Evolutionary conservation across 2,888 invertebrate species (phyloP), one percentile per base, ranked within the genome.

Genomic region (Nomada hirtipes): DNA sequence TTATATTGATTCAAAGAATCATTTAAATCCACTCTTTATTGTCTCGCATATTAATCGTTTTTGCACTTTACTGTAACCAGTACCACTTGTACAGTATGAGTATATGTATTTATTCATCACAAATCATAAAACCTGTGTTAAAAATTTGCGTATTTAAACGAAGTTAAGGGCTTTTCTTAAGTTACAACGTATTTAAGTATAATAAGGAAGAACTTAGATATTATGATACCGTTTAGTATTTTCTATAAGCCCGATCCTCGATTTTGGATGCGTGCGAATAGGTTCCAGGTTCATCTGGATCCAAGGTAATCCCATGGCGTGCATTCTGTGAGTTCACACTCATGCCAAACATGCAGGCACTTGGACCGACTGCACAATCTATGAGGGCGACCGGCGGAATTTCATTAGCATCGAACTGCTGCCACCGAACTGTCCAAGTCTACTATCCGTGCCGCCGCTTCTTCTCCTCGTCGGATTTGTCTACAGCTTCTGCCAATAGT

Each of bases 331-430:
- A 75, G 75, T 82, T 70, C 82, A 77, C 72, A 79, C 77, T 75
- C 79, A 84, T 74, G 86, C 84, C 86, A 86, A 86, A 86, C 82
- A 73, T 79, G 83, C 79, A 84, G 85, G 84, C 82, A 80, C 84
- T 89, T 84, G 76, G 82, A 71, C 79, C 80, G 88, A 76, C 84
- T 85, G 86, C 85, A 84, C 87, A 90, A 91, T 91, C 91, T 89
- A 89, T 90, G 90, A 90, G 89, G 90, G 87, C 87, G 89, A 89
- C 86, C 87, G 86, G 86, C 85, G 92, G 92, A 92, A 92, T 92
- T 92, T 92, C 92, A 92, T 92, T 92, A 92, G 91, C 91, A 92
- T 92, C 90, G 90, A 90, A 89, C 90, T 82, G 83, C 83, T 81
- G 84, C 86, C 86, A 88, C 81, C 85, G 84, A 91, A 91, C 91